Percentiles rank a stretch among this genome's conserved stretches.
phyloP scores from a whole-genome alignment of 2,113 vertebrate genomes.

The Pseudorhombus dupliciocellatus region DNA sequence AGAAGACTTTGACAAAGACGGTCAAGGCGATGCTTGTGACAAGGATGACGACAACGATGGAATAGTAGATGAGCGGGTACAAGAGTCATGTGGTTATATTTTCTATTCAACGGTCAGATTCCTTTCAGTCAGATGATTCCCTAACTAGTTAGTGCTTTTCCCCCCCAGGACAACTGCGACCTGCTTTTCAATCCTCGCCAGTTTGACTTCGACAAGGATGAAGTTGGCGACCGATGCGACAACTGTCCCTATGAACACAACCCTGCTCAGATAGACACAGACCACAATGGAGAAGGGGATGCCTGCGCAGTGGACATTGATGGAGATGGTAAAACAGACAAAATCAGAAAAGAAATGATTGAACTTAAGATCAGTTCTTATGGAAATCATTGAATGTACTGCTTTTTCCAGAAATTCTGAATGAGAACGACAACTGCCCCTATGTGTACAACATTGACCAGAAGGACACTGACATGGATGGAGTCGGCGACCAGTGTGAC shows the following conservation, averaged over 20 bases:
- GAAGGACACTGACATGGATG: slow-evolving; percentile 93
- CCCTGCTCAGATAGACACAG: slow-evolving; percentile 94
- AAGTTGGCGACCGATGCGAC: slow-evolving; percentile 96
- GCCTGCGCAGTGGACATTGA: slow-evolving; percentile 96
- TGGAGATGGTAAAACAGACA: slow-evolving; percentile 87
- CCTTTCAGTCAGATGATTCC: not conserved
- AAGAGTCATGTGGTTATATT: not conserved
- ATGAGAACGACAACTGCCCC: slow-evolving; percentile 95
- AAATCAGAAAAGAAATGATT: not conserved
- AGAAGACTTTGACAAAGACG: slow-evolving; percentile 97
- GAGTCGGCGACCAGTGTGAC: slow-evolving; percentile 97
- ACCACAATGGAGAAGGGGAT: slow-evolving; percentile 94
- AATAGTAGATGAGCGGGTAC: slow-evolving; percentile 91
- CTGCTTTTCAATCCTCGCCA: slow-evolving; percentile 96
- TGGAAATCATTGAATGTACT: not conserved
- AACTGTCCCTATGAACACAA: slow-evolving; percentile 98
- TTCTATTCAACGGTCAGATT: not conserved
- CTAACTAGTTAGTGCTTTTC: slow-evolving; percentile 4
- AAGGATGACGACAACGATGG: slow-evolving; percentile 96
- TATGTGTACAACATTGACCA: slow-evolving; percentile 96
- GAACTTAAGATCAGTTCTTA: not conserved
- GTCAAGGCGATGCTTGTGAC: slow-evolving; percentile 95
- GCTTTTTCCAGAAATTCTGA: slow-evolving; percentile 86
- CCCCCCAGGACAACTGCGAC: slow-evolving; percentile 91
- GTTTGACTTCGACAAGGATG: slow-evolving; percentile 95